Evolutionary conservation across 2,113 vertebrate genomes (phyloP), one percentile per base, ranked within the genome.

Genomic region (Oncorhynchus clarkii): DNA sequence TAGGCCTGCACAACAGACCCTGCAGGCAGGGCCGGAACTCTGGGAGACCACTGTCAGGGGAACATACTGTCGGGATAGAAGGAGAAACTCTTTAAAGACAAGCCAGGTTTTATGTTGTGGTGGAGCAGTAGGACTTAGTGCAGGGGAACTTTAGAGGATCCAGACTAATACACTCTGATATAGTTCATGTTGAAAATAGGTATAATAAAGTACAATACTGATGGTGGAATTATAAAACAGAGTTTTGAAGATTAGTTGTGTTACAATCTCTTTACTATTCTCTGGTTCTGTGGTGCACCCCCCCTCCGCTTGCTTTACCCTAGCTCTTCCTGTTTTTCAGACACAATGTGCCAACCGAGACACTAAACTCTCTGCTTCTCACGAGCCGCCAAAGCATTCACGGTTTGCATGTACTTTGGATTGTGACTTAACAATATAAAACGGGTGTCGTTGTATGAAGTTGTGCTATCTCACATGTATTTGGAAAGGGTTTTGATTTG

Each of bases 291-390:
- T 20, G 27, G 67, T 34, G 27, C 76, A 77, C 48, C 22, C 22
- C 34, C 68, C 70, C 68, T 3, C 0, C 34, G 6, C 31, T 34
- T 34, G 6, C 67, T 51, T 14, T 20, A 79, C 76, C 65, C 39
- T 31, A 80, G 60, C 70, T 82, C 80, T 86, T 91, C 84, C 82
- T 82, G 82, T 86, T 88, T 74, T 80, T 81, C 71, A 73, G 68
- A 86, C 82, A 68, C 67, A 77, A 70, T 0, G 22, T 78, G 77
- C 82, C 85, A 85, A 77, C 54, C 22, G 20, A 83, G 81, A 84
- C 75, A 70, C 60, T 5, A 62, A 62, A 62, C 59, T 24, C 51
- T 11, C 67, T 68, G 67, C 31, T 59, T 72, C 75, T 82, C 84
- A 73, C 82, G 77, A 79, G 18, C 75, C 27, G 5, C 45, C 18